Evolutionary conservation across 2,797 vertebrate genomes (phyloP).

Genomic region (Aselliscus stoliczkanus): DNA sequence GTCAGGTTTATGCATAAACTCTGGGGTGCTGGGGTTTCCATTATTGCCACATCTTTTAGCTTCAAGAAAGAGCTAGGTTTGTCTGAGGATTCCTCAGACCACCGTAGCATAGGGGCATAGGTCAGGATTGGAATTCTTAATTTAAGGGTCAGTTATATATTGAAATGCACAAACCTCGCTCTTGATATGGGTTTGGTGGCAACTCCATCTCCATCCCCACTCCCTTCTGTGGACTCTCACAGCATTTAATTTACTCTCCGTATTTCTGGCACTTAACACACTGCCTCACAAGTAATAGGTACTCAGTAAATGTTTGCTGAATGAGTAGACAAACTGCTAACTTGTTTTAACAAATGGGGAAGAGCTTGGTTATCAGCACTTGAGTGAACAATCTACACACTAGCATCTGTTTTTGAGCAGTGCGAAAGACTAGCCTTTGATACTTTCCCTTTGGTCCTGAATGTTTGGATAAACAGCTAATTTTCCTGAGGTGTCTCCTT

Average conservation of each 20-base stretch:
- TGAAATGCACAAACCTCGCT: neutral
- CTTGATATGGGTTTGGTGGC: neutral
- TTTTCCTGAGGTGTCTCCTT: neutral
- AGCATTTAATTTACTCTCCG: neutral
- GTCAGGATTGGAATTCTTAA: neutral
- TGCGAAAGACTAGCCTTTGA: neutral
- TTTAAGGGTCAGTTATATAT: neutral
- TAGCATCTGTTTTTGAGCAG: neutral
- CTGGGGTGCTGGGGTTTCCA: neutral
- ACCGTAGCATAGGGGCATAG: neutral
- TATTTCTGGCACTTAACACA: constrained; percentile 12
- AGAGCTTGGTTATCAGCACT: neutral
- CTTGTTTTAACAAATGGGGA: neutral
- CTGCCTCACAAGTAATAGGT: neutral
- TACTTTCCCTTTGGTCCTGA: neutral
- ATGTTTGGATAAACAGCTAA: neutral
- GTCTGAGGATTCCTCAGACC: neutral
- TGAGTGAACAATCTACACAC: neutral
- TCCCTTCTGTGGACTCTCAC: neutral
- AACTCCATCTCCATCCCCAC: neutral
- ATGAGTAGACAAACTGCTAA: neutral
- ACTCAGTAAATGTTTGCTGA: constrained; percentile 40
- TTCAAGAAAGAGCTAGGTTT: neutral
- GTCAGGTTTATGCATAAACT: neutral
- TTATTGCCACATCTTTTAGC: neutral